A percentile compares a stretch with the other conserved stretches of the same genome.
Evolutionary conservation across 2,888 invertebrate genomes (phyloP).

Genomic region (Drosophila nr. fundita): DNA sequence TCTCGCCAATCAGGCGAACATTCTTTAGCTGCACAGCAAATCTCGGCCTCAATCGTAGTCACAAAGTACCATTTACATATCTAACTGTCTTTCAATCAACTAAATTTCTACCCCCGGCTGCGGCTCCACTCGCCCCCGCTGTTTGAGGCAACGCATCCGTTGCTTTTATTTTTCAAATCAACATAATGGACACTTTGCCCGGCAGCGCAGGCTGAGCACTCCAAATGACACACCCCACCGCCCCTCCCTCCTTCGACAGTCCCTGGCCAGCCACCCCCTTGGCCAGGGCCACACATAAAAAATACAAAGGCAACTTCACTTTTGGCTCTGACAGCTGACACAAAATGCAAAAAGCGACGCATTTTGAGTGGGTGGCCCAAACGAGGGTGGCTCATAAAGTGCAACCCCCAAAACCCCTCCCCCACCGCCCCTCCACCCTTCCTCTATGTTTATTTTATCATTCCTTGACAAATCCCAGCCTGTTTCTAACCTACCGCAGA

Average conservation of each 20-base stretch:
- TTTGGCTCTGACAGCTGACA: constrained; percentile 77
- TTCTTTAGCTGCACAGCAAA: constrained; percentile 45
- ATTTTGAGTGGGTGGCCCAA: constrained; percentile 59
- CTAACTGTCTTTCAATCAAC: constrained; percentile 77
- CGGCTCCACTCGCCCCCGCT: constrained; percentile 14
- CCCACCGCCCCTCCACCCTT: not conserved
- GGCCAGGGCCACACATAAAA: constrained; percentile 35
- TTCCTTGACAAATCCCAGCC: constrained; percentile 39
- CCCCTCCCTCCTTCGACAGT: not conserved
- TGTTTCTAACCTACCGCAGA: constrained; percentile 69
- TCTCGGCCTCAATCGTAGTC: constrained; percentile 28
- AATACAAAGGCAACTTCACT: constrained; percentile 72
- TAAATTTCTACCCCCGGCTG: constrained; percentile 48
- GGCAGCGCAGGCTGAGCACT: constrained; percentile 39
- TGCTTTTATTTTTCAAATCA: constrained; percentile 79
- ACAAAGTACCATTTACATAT: constrained; percentile 23
- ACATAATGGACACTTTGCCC: constrained; percentile 82
- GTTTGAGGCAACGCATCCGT: constrained; percentile 63
- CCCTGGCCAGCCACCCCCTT: not conserved
- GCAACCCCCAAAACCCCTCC: not conserved
- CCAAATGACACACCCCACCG: constrained; percentile 1
- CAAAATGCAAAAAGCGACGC: constrained; percentile 73
- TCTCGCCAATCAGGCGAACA: constrained; percentile 10
- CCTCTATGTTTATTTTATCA: constrained; percentile 13
- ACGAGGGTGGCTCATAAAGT: constrained; percentile 34